Base-by-base conservation (phyloP, 2,113 vertebrate species). In the Pristiophorus japonicus region DNA sequence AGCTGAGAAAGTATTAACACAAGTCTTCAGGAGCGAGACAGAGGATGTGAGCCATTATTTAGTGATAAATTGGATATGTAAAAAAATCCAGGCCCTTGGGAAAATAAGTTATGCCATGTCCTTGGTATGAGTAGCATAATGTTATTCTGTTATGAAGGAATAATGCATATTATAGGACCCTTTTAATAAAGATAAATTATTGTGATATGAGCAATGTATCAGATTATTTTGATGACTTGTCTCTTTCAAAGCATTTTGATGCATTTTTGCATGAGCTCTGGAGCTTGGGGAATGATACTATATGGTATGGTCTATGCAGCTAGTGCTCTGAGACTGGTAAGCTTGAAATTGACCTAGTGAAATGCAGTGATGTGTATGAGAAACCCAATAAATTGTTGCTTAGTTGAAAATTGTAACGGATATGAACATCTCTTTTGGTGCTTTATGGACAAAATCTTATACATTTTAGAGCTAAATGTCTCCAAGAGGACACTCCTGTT, bases 321-420 rank as follows among this genome's bases (percentile, higher is more conserved):
- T 27, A 51, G 42, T 55, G 24, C 63, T 42, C 62, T 3, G 38
- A 94, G 62, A 66, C 11, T 94, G 63, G 62, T 34, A 45, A 65
- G 59, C 62, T 10, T 67, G 63, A 94, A 94, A 65, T 94, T 66
- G 62, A 7, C 20, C 20, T 3, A 38, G 63, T 66, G 22, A 24
- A 93, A 66, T 93, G 55, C 38, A 66, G n/a, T 34, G 38, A 66
- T 65, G 20, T 42, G 45, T 42, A 0, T 42, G 38, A 94, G 7
- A 67, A 94, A 67, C 11, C 11, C 38, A 94, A 67, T 93, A 47
- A 45, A 30, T 42, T 66, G 90, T 65, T 38, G 22, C 8, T 27
- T 30, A 45, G 65, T 88, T 94, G 92, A 47, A 94, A 94, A 94
- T 94, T 94, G 22, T 22, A 38, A 92, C 7, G 59, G n/a, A 92